phyloP scores from a whole-genome alignment of 2,797 vertebrate genomes.

The Coilia nasus region DNA sequence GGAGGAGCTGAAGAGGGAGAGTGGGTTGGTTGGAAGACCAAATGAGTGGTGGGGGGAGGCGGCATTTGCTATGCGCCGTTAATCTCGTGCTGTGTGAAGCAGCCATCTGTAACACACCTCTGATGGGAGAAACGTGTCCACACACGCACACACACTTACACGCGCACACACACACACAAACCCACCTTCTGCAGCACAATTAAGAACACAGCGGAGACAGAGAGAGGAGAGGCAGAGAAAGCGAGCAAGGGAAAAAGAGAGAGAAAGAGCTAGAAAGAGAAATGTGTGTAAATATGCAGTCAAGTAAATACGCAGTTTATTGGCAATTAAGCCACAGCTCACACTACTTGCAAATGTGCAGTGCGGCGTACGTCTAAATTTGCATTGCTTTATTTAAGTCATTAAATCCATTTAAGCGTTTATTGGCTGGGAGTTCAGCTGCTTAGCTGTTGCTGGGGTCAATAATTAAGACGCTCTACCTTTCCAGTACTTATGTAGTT shows the following conservation, averaged over 20 bases:
- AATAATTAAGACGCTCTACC: constrained; percentile 19
- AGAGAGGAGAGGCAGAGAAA: not conserved
- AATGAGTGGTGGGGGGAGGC: constrained; percentile 4
- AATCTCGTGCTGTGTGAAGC: constrained; percentile 14
- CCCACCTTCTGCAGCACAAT: constrained; percentile 2
- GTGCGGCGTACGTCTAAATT: not conserved
- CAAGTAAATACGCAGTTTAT: constrained; percentile 21
- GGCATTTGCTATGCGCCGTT: not conserved
- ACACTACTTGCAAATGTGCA: not conserved
- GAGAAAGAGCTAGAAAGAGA: not conserved
- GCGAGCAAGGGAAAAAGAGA: not conserved
- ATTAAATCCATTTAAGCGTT: constrained; percentile 17
- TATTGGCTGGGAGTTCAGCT: not conserved
- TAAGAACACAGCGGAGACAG: not conserved
- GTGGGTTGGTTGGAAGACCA: not conserved
- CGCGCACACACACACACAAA: not conserved
- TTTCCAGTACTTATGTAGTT: not conserved
- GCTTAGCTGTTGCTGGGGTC: not conserved
- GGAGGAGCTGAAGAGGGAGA: not conserved
- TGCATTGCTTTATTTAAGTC: constrained; percentile 19
- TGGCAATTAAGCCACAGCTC: constrained; percentile 3
- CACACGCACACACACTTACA: not conserved
- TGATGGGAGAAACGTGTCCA: not conserved
- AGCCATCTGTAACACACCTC: constrained; percentile 19
- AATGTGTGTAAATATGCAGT: constrained; percentile 13